phyloP scores from a whole-genome alignment of 2,113 vertebrate species.

The Tragelaphus strepsiceros region DNA sequence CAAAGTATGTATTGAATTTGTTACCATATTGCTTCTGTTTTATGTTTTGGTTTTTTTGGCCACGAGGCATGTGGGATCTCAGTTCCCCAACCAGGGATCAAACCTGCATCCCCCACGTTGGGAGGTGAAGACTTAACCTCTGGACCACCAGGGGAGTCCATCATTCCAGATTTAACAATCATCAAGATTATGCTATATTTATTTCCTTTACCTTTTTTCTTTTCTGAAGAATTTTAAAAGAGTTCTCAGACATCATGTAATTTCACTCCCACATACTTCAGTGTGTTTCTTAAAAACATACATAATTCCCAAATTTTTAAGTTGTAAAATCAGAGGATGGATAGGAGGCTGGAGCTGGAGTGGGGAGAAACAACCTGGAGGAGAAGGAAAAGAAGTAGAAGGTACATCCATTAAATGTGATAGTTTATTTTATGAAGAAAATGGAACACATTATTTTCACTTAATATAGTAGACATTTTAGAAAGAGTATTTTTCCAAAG shows the following conservation, averaged over 20 bases:
- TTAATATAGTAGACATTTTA: background rate
- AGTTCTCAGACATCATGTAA: background rate
- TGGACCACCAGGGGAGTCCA: background rate
- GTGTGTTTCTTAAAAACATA: background rate
- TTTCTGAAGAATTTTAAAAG: background rate
- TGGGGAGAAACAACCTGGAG: background rate
- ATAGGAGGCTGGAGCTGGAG: background rate
- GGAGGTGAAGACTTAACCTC: background rate
- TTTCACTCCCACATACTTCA: background rate
- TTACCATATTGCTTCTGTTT: background rate
- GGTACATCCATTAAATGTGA: background rate
- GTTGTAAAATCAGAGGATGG: background rate
- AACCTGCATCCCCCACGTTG: accelerated
- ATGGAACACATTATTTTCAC: background rate
- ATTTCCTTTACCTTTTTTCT: background rate
- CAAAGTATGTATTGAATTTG: background rate
- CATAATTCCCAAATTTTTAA: background rate
- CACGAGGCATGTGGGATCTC: background rate
- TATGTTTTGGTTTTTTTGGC: background rate
- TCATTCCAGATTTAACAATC: background rate
- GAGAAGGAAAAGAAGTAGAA: background rate
- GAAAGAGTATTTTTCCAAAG: background rate
- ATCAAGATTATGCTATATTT: background rate
- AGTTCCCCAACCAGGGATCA: background rate
- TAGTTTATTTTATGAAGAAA: background rate